phyloP scores from a whole-genome alignment of 2,797 vertebrate species.

The Halcyon smyrnensis region DNA sequence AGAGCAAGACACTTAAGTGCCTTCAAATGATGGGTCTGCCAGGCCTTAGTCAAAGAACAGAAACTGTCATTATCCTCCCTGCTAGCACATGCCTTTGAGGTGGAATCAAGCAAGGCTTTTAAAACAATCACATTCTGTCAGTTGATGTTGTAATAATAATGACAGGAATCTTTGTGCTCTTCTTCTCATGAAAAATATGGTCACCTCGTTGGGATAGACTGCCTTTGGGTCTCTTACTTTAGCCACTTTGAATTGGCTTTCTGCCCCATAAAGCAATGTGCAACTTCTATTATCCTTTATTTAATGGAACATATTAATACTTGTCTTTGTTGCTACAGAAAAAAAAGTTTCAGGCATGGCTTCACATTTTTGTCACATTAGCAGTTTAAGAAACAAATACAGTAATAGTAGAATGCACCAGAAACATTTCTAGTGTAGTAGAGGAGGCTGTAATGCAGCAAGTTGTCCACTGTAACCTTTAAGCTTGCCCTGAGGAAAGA shows the following conservation, averaged over 20 bases:
- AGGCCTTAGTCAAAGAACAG: background rate
- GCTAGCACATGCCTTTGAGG: background rate
- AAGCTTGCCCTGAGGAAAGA: background rate
- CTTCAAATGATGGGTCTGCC: background rate
- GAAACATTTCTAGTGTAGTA: background rate
- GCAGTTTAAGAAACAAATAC: slow-evolving; percentile 1
- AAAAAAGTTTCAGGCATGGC: background rate
- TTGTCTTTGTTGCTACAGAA: background rate
- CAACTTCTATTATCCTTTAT: background rate
- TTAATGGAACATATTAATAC: background rate
- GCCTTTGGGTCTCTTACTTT: background rate
- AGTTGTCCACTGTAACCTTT: background rate
- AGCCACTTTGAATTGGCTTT: background rate
- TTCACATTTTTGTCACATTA: slow-evolving; percentile 22
- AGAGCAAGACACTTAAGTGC: background rate
- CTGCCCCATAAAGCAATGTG: background rate
- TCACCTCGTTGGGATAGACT: background rate
- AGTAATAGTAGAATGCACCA: background rate
- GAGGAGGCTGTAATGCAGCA: background rate
- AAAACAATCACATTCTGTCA: background rate
- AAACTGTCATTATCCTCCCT: background rate
- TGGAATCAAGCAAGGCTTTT: background rate
- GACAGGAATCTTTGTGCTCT: background rate
- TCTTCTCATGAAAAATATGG: background rate
- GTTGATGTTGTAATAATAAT: background rate